phyloP scores from a whole-genome alignment of 2,113 vertebrate species.

The Rhodinocichla rosea region DNA sequence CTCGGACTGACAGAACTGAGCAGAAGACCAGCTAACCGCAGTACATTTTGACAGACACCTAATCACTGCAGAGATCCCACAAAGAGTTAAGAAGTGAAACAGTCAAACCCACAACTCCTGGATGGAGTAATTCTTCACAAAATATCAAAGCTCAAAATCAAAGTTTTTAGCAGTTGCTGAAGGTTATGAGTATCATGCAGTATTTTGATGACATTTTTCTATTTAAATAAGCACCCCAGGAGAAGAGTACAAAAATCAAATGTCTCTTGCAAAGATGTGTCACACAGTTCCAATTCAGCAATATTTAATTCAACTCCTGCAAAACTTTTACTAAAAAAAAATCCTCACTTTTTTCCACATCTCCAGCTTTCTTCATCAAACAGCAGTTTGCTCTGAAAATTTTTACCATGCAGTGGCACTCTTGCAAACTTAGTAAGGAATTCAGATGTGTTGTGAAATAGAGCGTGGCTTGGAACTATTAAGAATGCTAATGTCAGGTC shows the following conservation, averaged over 20 bases:
- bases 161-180: background rate
- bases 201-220: background rate
- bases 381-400: background rate
- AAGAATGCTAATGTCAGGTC: background rate
- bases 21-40: background rate
- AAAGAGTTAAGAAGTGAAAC: background rate
- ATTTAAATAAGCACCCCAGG: background rate
- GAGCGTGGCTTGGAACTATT: background rate
- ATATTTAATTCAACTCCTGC: background rate
- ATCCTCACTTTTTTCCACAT: background rate
- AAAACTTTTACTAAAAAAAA: background rate
- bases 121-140: background rate
- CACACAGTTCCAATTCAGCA: background rate
- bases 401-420: background rate
- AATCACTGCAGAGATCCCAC: background rate
- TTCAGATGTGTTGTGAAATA: background rate
- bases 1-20: background rate
- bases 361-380: background rate
- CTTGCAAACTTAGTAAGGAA: background rate
- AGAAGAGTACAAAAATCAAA: background rate
- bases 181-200: background rate
- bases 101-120: background rate
- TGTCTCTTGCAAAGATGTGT: background rate
- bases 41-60: background rate
- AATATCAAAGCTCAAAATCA: slow-evolving; percentile 19